These are phyloP conservation scores for Pluvialis apricaria DNA, from an alignment of 2,113 vertebrate species.

Conservation along the genomic window DNA sequence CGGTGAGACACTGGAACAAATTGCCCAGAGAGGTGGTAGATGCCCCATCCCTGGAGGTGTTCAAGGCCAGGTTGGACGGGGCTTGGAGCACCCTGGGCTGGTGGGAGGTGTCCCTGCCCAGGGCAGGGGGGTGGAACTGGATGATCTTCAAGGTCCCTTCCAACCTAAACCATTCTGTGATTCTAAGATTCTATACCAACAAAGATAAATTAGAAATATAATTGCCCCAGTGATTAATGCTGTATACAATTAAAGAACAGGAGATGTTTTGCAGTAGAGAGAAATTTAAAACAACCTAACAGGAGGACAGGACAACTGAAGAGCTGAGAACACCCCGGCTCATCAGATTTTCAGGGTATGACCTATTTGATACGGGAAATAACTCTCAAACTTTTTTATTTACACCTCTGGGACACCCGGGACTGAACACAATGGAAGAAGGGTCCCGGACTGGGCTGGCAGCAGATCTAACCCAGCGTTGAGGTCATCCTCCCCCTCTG, in stretches of 20 bases:
- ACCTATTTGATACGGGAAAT: background rate
- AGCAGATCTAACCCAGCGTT: background rate
- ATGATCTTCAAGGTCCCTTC: too few relatives aligned
- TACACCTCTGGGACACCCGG: too few relatives aligned
- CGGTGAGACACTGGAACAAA: too few relatives aligned
- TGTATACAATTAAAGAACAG: background rate
- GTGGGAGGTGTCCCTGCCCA: too few relatives aligned
- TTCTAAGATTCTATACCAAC: background rate
- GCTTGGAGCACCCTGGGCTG: too few relatives aligned
- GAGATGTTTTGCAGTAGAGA: background rate
- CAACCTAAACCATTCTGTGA: too few relatives aligned
- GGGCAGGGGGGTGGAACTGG: too few relatives aligned
- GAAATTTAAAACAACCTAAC: background rate
- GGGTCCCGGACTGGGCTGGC: fast-evolving
- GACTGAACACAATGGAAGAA: background rate
- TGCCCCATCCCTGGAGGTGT: too few relatives aligned
- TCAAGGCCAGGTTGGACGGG: too few relatives aligned
- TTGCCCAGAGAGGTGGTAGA: too few relatives aligned
- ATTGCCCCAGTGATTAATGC: background rate
- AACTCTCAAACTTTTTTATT: background rate
- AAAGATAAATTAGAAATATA: background rate
- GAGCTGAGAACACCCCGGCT: background rate
- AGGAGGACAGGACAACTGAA: background rate
- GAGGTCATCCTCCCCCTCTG: too few relatives aligned
- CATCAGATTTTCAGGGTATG: background rate